phyloP scores from a whole-genome alignment of 1,140 invertebrate species.

The Hesperophylax magnus region DNA sequence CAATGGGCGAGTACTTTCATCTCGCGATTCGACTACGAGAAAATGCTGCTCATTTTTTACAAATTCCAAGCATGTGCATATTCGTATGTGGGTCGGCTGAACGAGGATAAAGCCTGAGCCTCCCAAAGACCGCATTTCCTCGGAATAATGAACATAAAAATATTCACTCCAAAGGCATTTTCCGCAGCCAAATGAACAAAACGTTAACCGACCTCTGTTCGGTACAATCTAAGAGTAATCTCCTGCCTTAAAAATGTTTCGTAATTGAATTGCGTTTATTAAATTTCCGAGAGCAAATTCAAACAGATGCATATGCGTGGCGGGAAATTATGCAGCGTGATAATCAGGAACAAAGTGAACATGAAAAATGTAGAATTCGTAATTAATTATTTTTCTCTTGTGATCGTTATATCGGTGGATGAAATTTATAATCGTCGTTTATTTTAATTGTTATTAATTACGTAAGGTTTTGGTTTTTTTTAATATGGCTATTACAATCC shows the following conservation, averaged over 20 bases:
- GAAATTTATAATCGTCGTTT: no score
- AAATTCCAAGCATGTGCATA: not conserved
- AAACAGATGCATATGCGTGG: not conserved
- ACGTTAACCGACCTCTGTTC: not conserved
- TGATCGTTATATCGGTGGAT: no score
- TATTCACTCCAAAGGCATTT: conserved; percentile 11
- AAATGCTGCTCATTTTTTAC: not conserved
- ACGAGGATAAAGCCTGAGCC: not conserved
- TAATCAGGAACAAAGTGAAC: no score
- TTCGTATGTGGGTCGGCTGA: not conserved
- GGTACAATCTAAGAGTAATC: conserved; percentile 2
- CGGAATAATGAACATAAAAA: conserved; percentile 28
- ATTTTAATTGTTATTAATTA: no score
- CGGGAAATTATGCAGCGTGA: not conserved
- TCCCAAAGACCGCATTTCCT: conserved; percentile 1
- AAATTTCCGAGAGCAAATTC: not conserved
- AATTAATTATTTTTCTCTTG: no score
- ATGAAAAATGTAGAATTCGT: no score
- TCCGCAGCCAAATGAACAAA: conserved; percentile 14
- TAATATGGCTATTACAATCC: no score
- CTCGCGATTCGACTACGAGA: no score
- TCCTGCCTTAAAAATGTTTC: conserved; percentile 3
- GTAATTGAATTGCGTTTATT: conserved; percentile 11
- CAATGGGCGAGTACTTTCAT: no score
- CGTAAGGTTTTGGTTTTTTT: no score